Evolutionary conservation across 2,888 invertebrate genomes (phyloP).

Genomic region (Agonopterix alstromeriana): DNA sequence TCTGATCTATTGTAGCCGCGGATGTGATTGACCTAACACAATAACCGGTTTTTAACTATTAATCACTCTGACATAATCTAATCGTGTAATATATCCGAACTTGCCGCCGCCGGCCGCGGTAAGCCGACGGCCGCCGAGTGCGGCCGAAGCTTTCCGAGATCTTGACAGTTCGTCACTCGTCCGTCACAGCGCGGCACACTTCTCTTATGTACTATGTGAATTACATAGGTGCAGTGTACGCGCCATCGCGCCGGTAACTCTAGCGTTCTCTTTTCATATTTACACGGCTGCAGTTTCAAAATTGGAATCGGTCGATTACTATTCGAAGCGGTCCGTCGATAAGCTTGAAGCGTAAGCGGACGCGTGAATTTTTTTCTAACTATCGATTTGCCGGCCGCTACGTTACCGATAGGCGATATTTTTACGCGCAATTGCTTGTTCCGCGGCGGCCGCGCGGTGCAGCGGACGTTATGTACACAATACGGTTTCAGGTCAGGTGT

Average conservation of each 20-base stretch:
- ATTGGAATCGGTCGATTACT: constrained; percentile 36
- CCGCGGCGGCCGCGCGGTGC: constrained; percentile 39
- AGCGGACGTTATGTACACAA: constrained; percentile 25
- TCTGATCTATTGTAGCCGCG: constrained; percentile 23
- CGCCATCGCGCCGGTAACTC: constrained; percentile 39
- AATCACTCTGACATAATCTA: constrained; percentile 60
- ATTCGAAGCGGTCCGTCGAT: constrained; percentile 12
- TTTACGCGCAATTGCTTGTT: constrained; percentile 37
- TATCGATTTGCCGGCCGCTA: constrained; percentile 27
- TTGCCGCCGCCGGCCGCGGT: constrained; percentile 22
- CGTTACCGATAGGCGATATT: constrained; percentile 31
- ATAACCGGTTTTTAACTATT: constrained; percentile 49
- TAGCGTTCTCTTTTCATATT: constrained; percentile 46
- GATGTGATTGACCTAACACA: constrained; percentile 58
- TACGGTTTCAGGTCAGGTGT: constrained; percentile 24
- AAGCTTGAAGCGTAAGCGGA: constrained; percentile 19
- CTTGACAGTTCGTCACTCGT: constrained; percentile 68
- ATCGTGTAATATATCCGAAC: constrained; percentile 41
- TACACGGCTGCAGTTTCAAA: constrained; percentile 43
- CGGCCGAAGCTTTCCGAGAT: constrained; percentile 48
- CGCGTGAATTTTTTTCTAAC: constrained; percentile 32
- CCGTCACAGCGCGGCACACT: constrained; percentile 62
- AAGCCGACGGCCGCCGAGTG: constrained; percentile 31
- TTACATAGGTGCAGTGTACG: constrained; percentile 58
- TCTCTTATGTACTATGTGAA: constrained; percentile 47